Conservation (phyloP, 2,797 vertebrate genomes). For the Chelmon rostratus region DNA sequence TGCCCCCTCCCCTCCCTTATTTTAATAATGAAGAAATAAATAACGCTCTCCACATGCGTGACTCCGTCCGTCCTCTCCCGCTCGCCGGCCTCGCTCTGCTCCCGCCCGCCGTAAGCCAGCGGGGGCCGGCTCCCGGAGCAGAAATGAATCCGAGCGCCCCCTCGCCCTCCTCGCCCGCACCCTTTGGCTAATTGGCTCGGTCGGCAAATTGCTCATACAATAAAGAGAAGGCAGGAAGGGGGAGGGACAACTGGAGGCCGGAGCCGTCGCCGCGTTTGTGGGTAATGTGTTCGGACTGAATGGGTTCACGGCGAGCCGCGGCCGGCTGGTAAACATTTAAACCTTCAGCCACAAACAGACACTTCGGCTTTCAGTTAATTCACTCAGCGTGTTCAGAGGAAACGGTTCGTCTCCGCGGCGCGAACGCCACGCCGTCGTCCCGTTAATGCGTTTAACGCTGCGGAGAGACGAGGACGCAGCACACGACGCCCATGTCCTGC, state of each 20-base stretch:
- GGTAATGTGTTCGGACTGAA: conserved; percentile 79
- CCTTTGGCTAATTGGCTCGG: conserved; percentile 74
- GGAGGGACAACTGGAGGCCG: not conserved
- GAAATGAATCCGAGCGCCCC: conserved; percentile 47
- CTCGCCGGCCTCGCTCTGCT: conserved; percentile 26
- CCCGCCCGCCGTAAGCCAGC: conserved; percentile 24
- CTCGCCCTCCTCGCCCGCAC: not conserved
- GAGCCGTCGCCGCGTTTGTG: conserved; percentile 13
- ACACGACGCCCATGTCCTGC: not conserved
- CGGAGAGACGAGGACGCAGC: not conserved
- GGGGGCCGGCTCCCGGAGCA: conserved; percentile 50
- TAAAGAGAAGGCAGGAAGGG: conserved; percentile 40
- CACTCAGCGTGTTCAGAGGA: not conserved
- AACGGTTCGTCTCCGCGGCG: not conserved
- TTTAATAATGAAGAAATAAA: conserved; percentile 83
- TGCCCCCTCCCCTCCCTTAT: conserved; percentile 29
- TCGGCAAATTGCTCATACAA: conserved; percentile 62
- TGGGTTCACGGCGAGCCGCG: conserved; percentile 64
- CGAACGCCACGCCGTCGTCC: not conserved
- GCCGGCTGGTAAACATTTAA: conserved; percentile 63
- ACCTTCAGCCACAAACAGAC: conserved; percentile 7
- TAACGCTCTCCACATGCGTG: conserved; percentile 64
- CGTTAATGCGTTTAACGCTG: not conserved
- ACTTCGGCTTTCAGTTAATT: not conserved
- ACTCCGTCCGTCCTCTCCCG: conserved; percentile 26